Evolutionary conservation across 1,140 invertebrate genomes (phyloP).

Genomic region (Streblospio benedicti): DNA sequence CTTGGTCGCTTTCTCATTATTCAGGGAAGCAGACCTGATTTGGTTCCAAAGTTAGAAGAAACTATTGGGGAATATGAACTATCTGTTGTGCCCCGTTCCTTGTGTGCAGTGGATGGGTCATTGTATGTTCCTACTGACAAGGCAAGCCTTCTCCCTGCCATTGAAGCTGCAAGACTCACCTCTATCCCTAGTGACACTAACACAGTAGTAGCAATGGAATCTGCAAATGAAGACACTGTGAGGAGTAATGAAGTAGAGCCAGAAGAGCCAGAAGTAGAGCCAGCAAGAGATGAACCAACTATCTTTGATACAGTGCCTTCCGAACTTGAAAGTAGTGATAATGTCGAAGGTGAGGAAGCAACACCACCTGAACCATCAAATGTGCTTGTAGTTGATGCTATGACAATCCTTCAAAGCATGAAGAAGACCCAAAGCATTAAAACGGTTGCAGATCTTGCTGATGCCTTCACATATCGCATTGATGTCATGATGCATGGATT

Average conservation of each 20-base stretch:
- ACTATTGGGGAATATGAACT: not conserved
- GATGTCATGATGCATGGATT: no score
- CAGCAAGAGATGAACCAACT: not conserved
- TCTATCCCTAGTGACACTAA: no score
- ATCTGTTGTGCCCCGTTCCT: not conserved
- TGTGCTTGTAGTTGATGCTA: not conserved
- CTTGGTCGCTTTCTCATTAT: slow-evolving; percentile 1
- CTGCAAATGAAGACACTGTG: no score
- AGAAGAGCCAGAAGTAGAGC: no score
- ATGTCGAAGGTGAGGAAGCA: no score
- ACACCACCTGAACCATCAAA: no score
- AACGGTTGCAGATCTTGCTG: no score
- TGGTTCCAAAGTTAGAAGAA: not conserved
- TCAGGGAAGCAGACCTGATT: not conserved
- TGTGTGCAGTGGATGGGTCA: not conserved
- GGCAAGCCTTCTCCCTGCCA: not conserved
- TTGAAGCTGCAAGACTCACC: not conserved
- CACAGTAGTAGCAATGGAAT: no score
- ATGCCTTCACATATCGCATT: no score
- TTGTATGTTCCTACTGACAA: not conserved
- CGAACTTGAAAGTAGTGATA: no score
- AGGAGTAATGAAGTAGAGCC: no score
- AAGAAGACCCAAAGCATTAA: not conserved
- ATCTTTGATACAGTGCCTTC: not conserved
- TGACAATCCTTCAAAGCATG: not conserved